phyloP scores from a whole-genome alignment of 1,140 invertebrate genomes.

The Vollenhovia emeryi region DNA sequence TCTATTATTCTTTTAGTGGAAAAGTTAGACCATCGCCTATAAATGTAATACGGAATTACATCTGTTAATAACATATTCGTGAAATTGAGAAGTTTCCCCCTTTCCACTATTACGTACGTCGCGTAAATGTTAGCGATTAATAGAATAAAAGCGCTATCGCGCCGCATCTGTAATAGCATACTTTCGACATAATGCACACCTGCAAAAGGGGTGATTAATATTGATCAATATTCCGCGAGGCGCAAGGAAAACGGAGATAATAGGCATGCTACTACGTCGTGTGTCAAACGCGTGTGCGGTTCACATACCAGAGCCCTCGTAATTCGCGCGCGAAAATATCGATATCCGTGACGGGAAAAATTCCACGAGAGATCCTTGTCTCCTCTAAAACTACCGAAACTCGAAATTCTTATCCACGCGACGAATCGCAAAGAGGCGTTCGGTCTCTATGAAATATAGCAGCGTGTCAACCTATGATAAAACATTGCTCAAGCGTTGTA shows the following conservation, averaged over 20 bases:
- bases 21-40: background rate
- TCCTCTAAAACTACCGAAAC: background rate
- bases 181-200: constrained; percentile 18
- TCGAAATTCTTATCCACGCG: constrained; percentile 1
- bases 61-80: constrained; percentile 16
- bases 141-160: background rate
- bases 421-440: background rate
- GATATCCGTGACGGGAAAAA: background rate
- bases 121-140: background rate
- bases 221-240: constrained; percentile 15
- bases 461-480: constrained; percentile 17
- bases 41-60: background rate
- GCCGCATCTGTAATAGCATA: constrained; percentile 27
- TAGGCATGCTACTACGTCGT: background rate
- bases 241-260: background rate
- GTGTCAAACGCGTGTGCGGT: background rate
- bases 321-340: background rate
- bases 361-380: background rate
- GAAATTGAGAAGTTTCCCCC: background rate
- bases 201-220: background rate
- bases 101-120: background rate
- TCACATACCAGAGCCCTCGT: background rate
- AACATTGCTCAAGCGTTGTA: constrained; percentile 14
- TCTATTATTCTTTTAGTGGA: background rate
- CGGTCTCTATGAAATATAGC: background rate